phyloP scores from a whole-genome alignment of 2,888 invertebrate species.

The Isoperla grammatica region DNA sequence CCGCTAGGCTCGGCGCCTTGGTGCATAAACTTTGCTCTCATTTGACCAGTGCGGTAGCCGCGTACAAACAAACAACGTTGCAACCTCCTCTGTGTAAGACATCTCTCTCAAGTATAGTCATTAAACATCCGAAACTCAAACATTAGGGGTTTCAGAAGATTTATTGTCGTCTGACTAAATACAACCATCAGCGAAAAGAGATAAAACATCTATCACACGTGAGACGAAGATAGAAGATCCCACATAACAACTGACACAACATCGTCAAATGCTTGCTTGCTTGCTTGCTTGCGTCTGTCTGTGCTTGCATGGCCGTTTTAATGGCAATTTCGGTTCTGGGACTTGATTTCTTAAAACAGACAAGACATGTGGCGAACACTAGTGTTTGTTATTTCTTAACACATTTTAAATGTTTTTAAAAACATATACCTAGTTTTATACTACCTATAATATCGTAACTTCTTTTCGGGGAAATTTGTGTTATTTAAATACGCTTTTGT shows the following conservation, averaged over 20 bases:
- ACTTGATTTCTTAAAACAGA: not conserved
- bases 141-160: constrained; percentile 14
- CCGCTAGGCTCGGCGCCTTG: too few relatives aligned
- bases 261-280: not conserved
- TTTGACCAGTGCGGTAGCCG: too few relatives aligned
- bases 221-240: not conserved
- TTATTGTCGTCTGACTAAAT: constrained; percentile 12
- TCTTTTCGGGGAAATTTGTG: too few relatives aligned
- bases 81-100: constrained; percentile 18
- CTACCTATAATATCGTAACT: too few relatives aligned
- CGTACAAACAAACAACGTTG: too few relatives aligned
- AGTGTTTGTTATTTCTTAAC: constrained; percentile 27
- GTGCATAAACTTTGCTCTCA: too few relatives aligned
- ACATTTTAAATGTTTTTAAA: constrained; percentile 29
- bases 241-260: constrained; percentile 15
- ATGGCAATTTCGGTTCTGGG: too few relatives aligned
- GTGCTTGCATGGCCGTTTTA: not conserved
- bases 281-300: not conserved
- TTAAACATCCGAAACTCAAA: constrained; percentile 24
- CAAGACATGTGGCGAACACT: not conserved
- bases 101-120: constrained; percentile 24
- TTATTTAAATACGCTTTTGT: too few relatives aligned
- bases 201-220: not conserved
- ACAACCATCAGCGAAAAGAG: constrained; percentile 4
- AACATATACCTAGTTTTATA: constrained; percentile 3